These are phyloP conservation scores for Lasioglossum albipes DNA, from an alignment of 1,140 invertebrate species.

Conservation along the genomic window DNA sequence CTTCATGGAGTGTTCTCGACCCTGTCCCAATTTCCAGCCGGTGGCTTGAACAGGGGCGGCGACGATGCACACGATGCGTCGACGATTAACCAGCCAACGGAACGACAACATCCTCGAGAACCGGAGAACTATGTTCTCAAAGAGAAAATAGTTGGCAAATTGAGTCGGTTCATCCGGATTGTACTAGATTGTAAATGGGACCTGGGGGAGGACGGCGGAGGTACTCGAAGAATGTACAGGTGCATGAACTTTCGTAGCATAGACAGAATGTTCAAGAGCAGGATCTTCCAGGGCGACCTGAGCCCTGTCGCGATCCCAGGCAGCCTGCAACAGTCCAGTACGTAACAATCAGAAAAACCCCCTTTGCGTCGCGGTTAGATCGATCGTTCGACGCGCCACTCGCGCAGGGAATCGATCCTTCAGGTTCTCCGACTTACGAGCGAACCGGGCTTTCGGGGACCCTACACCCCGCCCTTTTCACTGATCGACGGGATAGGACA, in stretches of 20 bases:
- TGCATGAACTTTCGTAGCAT: slow-evolving; percentile 62
- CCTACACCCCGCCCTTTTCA: neutral
- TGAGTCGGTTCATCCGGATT: neutral
- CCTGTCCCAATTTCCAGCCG: slow-evolving; percentile 44
- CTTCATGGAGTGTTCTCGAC: slow-evolving; percentile 40
- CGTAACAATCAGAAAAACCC: slow-evolving; percentile 50
- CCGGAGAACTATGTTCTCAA: neutral
- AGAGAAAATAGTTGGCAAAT: neutral
- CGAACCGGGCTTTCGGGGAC: neutral
- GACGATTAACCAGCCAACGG: slow-evolving; percentile 11
- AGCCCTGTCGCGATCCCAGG: slow-evolving; percentile 71
- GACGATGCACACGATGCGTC: neutral
- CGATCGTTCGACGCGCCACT: slow-evolving; percentile 45
- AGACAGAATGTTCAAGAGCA: slow-evolving; percentile 74
- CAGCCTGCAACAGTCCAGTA: slow-evolving; percentile 70
- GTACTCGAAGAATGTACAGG: slow-evolving; percentile 18
- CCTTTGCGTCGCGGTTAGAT: slow-evolving; percentile 28
- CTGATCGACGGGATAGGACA: neutral
- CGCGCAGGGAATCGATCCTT: slow-evolving; percentile 46
- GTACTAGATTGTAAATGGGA: neutral
- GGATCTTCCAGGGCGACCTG: slow-evolving; percentile 73
- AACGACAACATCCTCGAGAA: too few species aligned
- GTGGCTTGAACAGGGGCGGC: slow-evolving; percentile 2
- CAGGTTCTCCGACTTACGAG: neutral
- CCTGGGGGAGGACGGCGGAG: neutral